These are phyloP conservation scores for zebrafish (Danio rerio) DNA, from an alignment of 2,113 vertebrate genomes.

Conservation along the genomic window GRCz12tu NC_133189.1:54948001-54948500, in stretches of 20 bases:
- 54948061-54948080: neutral
- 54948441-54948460: slow-evolving; percentile 29
- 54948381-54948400: slow-evolving; percentile 17
- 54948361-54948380: slow-evolving; percentile 32
- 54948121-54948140: neutral
- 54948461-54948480: slow-evolving; percentile 46
- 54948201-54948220: slow-evolving; percentile 39
- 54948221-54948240: slow-evolving; percentile 47
- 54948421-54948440: slow-evolving; percentile 11
- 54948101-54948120: neutral
- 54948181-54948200: slow-evolving; percentile 38
- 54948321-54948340: neutral
- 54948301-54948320: slow-evolving; percentile 2
- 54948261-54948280: slow-evolving; percentile 25
- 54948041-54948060: neutral
- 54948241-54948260: slow-evolving; percentile 17
- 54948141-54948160: slow-evolving; percentile 10
- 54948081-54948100: neutral
- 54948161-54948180: slow-evolving; percentile 37
- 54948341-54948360: slow-evolving; percentile 16
- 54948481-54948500: slow-evolving; percentile 31
- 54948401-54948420: slow-evolving; percentile 37
- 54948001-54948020: neutral
- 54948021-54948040: neutral
- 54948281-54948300: slow-evolving; percentile 11